phyloP scores from a whole-genome alignment of 2,888 invertebrate genomes.

The Cosmia pyralina region DNA sequence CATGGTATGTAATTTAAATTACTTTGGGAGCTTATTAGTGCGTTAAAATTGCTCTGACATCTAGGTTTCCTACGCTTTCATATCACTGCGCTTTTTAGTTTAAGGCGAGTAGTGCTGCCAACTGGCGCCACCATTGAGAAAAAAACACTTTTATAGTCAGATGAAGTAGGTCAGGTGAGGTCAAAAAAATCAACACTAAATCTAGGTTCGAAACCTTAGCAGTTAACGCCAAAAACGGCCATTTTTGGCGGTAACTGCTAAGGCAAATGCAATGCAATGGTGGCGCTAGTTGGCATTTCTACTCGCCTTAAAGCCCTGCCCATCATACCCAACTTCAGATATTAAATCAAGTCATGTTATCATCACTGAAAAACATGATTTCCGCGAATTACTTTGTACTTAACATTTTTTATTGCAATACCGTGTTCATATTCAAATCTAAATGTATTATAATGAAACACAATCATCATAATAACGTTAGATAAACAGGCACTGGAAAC shows the following conservation, averaged over 20 bases:
- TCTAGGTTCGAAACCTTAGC: too few relatives aligned
- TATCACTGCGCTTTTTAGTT: slow-evolving; percentile 16
- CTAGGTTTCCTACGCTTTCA: slow-evolving; percentile 29
- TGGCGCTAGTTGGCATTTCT: too few relatives aligned
- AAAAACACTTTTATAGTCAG: too few relatives aligned
- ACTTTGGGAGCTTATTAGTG: slow-evolving; percentile 49
- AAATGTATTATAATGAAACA: slow-evolving; percentile 87
- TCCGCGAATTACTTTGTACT: slow-evolving; percentile 70
- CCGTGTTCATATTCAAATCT: slow-evolving; percentile 72
- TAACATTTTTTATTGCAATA: slow-evolving; percentile 67
- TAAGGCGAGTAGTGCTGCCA: too few relatives aligned
- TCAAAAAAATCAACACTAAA: too few relatives aligned
- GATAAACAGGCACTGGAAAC: slow-evolving; percentile 80
- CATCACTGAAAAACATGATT: slow-evolving; percentile 61
- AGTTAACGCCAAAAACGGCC: too few relatives aligned
- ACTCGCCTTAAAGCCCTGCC: too few relatives aligned
- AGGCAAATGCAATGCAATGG: too few relatives aligned
- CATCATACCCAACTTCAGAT: slow-evolving; percentile 26
- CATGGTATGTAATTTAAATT: slow-evolving; percentile 40
- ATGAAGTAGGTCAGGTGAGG: too few relatives aligned
- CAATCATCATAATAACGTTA: slow-evolving; percentile 82
- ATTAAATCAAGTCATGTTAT: slow-evolving; percentile 46
- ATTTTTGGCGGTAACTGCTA: too few relatives aligned
- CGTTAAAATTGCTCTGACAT: slow-evolving; percentile 31
- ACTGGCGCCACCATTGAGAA: too few relatives aligned